Evolutionary conservation across 2,797 vertebrate species (phyloP).

Genomic region (Siniperca undulata): DNA sequence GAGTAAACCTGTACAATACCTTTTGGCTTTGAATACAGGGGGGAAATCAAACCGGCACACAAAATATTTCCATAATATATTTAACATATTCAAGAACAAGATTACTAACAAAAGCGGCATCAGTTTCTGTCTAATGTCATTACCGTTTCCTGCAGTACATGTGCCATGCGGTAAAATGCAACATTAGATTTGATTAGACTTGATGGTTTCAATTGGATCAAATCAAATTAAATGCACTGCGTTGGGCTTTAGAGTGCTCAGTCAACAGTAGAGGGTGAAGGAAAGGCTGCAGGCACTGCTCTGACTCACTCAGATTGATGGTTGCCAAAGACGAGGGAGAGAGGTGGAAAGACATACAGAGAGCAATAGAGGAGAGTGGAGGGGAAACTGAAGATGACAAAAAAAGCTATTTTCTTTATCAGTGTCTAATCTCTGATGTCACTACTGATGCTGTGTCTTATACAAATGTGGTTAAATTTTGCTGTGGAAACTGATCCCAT

Average conservation of each 20-base stretch:
- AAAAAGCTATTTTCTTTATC: conserved; percentile 17
- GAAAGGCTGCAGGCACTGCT: conserved; percentile 64
- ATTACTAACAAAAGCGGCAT: conserved; percentile 66
- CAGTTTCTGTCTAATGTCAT: conserved; percentile 69
- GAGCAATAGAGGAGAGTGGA: conserved; percentile 19
- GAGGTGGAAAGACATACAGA: conserved; percentile 27
- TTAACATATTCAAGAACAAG: conserved; percentile 65
- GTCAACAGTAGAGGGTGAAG: conserved; percentile 68
- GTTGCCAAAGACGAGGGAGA: conserved; percentile 20
- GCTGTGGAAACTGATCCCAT: conserved; percentile 37
- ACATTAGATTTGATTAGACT: conserved; percentile 69
- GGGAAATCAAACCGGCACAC: conserved; percentile 50
- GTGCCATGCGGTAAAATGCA: conserved; percentile 51
- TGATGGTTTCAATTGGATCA: conserved; percentile 77
- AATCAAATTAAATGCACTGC: conserved; percentile 70
- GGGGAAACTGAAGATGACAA: conserved; percentile 25
- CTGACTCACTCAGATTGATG: conserved; percentile 66
- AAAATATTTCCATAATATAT: conserved; percentile 54
- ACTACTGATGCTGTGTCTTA: conserved; percentile 5
- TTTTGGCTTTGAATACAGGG: conserved; percentile 26
- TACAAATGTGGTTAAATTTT: conserved; percentile 19
- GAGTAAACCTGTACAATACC: conserved; percentile 10
- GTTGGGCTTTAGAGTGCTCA: conserved; percentile 63
- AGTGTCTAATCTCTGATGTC: conserved; percentile 32
- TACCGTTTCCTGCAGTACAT: conserved; percentile 53